Percentiles rank a stretch among this genome's conserved stretches.
These are phyloP conservation scores for Ladona fulva DNA, from an alignment of 1,140 invertebrate species.

Conservation along the genomic window DNA sequence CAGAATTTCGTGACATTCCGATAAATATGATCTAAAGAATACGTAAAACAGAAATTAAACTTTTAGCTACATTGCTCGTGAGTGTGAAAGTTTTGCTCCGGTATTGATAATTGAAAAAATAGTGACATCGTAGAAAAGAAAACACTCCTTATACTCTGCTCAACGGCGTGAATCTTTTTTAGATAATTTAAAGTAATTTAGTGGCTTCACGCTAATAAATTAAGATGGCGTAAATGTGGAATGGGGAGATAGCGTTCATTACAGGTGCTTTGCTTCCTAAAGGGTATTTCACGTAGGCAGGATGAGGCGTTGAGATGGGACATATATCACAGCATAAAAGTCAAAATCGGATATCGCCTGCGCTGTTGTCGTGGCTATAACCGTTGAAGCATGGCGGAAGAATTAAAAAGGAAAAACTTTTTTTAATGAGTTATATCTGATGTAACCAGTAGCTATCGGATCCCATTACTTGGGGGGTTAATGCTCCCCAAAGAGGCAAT, in stretches of 20 bases:
- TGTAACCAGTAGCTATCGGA: background rate
- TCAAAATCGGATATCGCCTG: background rate
- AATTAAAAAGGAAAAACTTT: background rate
- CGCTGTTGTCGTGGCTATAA: background rate
- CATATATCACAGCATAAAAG: conserved; percentile 3
- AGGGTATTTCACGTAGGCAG: background rate
- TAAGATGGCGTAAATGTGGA: background rate
- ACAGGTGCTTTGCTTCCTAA: background rate
- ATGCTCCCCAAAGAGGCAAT: background rate
- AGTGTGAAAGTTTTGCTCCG: no score
- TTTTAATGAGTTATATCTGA: conserved; percentile 3
- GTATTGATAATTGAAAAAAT: no score
- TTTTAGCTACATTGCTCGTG: no score
- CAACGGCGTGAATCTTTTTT: no score
- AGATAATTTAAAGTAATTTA: background rate
- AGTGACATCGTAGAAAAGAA: no score
- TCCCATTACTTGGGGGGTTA: background rate
- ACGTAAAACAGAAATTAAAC: no score
- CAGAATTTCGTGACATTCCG: no score
- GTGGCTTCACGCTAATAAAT: background rate
- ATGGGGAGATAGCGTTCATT: background rate
- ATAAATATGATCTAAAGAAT: no score
- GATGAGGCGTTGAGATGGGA: background rate
- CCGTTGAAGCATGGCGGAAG: background rate
- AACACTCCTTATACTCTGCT: no score